Conservation (phyloP, 2,113 vertebrate species). For the Symphodus melops region DNA sequence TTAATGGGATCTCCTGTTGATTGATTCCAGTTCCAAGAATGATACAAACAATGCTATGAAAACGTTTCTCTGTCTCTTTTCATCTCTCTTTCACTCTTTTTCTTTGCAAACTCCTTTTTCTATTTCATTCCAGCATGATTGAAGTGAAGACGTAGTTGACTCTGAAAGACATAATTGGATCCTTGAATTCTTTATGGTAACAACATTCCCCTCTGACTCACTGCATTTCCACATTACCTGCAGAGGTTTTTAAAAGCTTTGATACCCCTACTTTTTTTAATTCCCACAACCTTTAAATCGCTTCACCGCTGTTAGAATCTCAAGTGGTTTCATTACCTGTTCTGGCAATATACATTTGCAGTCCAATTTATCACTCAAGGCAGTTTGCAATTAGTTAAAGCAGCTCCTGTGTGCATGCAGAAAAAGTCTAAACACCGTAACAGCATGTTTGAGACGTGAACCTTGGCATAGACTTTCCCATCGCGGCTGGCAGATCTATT, state of each 20-base stretch:
- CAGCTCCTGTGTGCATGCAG: neutral
- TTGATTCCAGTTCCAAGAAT: conserved; percentile 57
- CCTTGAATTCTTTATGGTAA: conserved; percentile 69
- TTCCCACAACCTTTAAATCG: conserved; percentile 32
- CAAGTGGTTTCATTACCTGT: conserved; percentile 21
- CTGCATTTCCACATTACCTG: conserved; percentile 43
- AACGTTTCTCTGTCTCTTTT: neutral
- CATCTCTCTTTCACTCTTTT: conserved; percentile 16
- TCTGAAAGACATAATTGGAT: conserved; percentile 67
- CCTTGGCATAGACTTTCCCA: conserved; percentile 3
- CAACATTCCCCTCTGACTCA: conserved; percentile 51
- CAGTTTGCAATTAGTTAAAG: conserved; percentile 39
- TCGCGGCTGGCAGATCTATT: conserved; percentile 12
- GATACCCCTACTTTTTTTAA: conserved; percentile 22
- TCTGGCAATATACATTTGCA: conserved; percentile 24
- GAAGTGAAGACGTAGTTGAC: conserved; percentile 40
- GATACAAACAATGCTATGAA: conserved; percentile 16
- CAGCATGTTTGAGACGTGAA: neutral
- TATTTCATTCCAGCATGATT: conserved; percentile 37
- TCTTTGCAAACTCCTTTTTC: conserved; percentile 15
- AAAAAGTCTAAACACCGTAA: conserved; percentile 28
- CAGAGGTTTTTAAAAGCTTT: conserved; percentile 24
- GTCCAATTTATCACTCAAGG: conserved; percentile 23
- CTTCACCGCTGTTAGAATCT: conserved; percentile 24
- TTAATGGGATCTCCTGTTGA: conserved; percentile 42